Percentiles rank a stretch among this genome's conserved stretches.
Evolutionary conservation across 2,113 vertebrate species (phyloP).

Genomic region (Dasyurus viverrinus): DNA sequence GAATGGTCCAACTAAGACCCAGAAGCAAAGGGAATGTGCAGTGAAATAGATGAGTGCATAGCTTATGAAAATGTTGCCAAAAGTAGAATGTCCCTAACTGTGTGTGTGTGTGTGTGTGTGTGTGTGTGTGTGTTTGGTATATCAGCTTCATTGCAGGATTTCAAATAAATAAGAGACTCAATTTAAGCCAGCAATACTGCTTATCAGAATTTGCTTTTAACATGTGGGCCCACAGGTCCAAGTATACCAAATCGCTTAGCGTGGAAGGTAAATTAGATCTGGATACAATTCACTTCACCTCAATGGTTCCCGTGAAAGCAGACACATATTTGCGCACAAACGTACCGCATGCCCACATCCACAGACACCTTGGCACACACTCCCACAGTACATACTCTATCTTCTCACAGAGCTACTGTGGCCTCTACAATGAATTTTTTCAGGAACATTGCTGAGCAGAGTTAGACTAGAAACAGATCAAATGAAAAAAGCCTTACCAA

Average conservation of each 20-base stretch:
- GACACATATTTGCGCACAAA: accelerated
- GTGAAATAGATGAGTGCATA: neutral
- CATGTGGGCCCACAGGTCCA: conserved; percentile 58
- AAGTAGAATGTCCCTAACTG: neutral
- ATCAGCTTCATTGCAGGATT: conserved; percentile 53
- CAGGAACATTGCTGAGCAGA: conserved; percentile 1
- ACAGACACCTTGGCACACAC: neutral
- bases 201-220: conserved; percentile 74
- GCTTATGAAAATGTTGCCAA: neutral
- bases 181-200: conserved; percentile 60
- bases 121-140: conserved; percentile 41
- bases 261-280: conserved; percentile 67
- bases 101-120: too few species aligned
- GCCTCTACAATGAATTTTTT: accelerated
- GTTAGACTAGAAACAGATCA: neutral
- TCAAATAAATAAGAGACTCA: conserved; percentile 71
- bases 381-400: neutral
- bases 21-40: neutral
- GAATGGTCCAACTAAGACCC: neutral
- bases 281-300: conserved; percentile 26
- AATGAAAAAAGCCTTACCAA: neutral
- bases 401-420: accelerated
- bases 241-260: conserved; percentile 65
- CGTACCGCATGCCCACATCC: neutral
- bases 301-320: neutral